These are phyloP conservation scores for Elysia crispata DNA, from an alignment of 2,888 invertebrate species.

Conservation along the genomic window DNA sequence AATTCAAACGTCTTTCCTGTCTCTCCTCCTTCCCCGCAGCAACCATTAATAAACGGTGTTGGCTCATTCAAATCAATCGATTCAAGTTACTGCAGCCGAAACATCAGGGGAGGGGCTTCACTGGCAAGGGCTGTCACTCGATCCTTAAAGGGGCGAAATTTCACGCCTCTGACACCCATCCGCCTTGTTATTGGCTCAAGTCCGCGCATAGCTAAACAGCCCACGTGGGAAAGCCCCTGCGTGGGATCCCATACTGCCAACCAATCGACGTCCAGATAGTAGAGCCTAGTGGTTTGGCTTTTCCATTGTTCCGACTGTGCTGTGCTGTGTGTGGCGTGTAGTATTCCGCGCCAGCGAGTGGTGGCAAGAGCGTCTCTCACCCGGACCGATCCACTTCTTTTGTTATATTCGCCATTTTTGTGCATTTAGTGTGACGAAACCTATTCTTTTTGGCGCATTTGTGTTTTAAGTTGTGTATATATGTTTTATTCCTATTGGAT, in stretches of 20 bases:
- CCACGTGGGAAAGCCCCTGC: conserved; percentile 68
- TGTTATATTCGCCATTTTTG: too few relatives aligned
- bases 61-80: conserved; percentile 30
- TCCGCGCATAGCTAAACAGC: conserved; percentile 65
- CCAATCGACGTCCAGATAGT: conserved; percentile 74
- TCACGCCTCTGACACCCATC: conserved; percentile 18
- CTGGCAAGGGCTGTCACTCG: not conserved
- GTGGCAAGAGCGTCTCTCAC: conserved; percentile 48
- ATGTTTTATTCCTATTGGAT: conserved; percentile 35
- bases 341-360: conserved; percentile 69
- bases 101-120: conserved; percentile 26
- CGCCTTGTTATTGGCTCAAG: conserved; percentile 47
- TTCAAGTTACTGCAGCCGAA: conserved; percentile 39
- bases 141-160: conserved; percentile 38
- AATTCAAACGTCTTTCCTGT: not conserved
- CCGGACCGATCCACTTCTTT: too few relatives aligned
- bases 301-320: conserved; percentile 69
- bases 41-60: not conserved
- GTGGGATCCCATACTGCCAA: conserved; percentile 64
- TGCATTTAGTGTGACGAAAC: too few relatives aligned
- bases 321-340: conserved; percentile 67
- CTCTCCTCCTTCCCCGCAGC: not conserved
- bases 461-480: conserved; percentile 1
- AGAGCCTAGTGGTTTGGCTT: conserved; percentile 71
- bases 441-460: not conserved